Evolutionary conservation across 1,140 invertebrate genomes (phyloP).

Genomic region (Drosophila guanche): DNA sequence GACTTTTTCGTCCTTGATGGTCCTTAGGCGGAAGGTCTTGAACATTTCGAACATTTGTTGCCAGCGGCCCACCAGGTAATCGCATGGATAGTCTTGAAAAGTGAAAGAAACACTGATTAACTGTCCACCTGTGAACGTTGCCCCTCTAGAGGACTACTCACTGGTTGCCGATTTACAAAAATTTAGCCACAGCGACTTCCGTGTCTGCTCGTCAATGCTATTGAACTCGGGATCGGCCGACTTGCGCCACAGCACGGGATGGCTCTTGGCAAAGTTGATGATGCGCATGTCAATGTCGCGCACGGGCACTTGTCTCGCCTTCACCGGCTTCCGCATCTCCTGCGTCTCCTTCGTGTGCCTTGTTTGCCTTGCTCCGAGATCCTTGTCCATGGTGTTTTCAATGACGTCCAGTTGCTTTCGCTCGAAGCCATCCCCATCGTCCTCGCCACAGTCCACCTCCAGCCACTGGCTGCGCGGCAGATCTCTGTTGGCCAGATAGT

Average conservation of each 20-base stretch:
- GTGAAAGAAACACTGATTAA: not conserved
- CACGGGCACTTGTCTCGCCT: conserved; percentile 59
- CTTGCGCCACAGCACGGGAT: conserved; percentile 78
- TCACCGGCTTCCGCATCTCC: conserved; percentile 14
- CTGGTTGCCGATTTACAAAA: conserved; percentile 68
- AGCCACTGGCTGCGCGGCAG: conserved; percentile 62
- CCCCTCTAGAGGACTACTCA: conserved; percentile 23
- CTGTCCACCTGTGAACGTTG: no score
- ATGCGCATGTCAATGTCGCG: conserved; percentile 69
- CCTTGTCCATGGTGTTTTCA: conserved; percentile 59
- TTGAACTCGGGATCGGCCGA: conserved; percentile 70
- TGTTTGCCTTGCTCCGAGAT: conserved; percentile 14
- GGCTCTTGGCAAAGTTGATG: conserved; percentile 80
- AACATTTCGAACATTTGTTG: conserved; percentile 82
- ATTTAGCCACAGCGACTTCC: conserved; percentile 71
- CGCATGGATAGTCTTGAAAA: conserved; percentile 61
- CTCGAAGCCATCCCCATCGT: conserved; percentile 70
- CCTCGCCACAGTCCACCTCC: conserved; percentile 70
- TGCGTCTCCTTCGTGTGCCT: conserved; percentile 6
- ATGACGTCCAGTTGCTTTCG: conserved; percentile 70
- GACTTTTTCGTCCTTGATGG: conserved; percentile 64
- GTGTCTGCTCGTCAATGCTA: conserved; percentile 74
- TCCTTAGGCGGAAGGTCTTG: conserved; percentile 77
- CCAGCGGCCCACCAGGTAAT: conserved; percentile 76
- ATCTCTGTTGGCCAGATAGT: conserved; percentile 73